A percentile compares a stretch with the other conserved stretches of the same genome.
phyloP scores from a whole-genome alignment of 2,797 vertebrate species.

The Bovichtus variegatus region DNA sequence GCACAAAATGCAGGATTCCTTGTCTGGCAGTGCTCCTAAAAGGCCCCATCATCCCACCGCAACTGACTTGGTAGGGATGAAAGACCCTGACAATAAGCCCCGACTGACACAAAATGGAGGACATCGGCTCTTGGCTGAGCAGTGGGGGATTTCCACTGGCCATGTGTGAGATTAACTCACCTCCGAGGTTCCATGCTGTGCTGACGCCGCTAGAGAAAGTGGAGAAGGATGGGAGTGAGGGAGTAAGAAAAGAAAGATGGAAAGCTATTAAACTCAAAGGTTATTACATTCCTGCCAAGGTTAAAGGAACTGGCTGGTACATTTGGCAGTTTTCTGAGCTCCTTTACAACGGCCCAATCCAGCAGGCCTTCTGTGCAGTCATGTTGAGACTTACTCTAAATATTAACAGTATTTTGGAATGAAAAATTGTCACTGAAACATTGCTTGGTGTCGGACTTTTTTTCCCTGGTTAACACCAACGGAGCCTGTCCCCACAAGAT shows the following conservation, averaged over 20 bases:
- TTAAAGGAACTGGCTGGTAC: constrained; percentile 49
- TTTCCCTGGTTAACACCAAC: background rate
- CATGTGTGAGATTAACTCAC: constrained; percentile 68
- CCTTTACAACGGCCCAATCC: constrained; percentile 1
- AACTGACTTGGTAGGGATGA: constrained; percentile 55
- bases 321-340: constrained; percentile 32
- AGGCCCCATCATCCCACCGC: constrained; percentile 43
- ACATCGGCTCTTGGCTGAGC: constrained; percentile 43
- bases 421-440: background rate
- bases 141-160: constrained; percentile 55
- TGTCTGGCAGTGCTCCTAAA: constrained; percentile 35
- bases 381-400: constrained; percentile 5
- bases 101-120: constrained; percentile 66
- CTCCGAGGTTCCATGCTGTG: constrained; percentile 52
- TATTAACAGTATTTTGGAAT: constrained; percentile 19
- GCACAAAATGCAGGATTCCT: constrained; percentile 50
- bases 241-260: constrained; percentile 23
- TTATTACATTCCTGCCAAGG: constrained; percentile 52
- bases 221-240: constrained; percentile 31
- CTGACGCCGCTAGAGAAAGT: constrained; percentile 46
- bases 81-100: constrained; percentile 54
- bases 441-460: background rate
- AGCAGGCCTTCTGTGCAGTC: background rate
- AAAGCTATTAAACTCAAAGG: constrained; percentile 55
- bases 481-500: background rate